Percentiles rank a stretch among this genome's conserved stretches.
Conservation (phyloP, 2,113 vertebrate species). For the Galeopterus variegatus region DNA sequence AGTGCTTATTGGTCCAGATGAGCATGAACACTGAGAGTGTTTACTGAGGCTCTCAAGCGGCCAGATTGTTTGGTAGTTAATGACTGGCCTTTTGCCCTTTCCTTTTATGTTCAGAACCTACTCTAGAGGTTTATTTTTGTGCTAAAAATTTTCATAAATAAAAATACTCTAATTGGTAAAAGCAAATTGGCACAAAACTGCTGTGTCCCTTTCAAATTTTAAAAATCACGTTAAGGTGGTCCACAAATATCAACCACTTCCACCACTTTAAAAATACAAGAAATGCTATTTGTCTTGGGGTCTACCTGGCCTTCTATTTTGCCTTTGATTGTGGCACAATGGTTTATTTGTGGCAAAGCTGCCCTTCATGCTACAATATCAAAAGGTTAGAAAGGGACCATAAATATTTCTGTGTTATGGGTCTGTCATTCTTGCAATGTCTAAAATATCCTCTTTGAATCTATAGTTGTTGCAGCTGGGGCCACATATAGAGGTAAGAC, state of each 20-base stretch:
- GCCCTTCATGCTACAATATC: neutral
- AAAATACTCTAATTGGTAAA: constrained; percentile 36
- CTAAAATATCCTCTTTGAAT: constrained; percentile 39
- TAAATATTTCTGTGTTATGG: neutral
- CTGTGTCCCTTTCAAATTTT: neutral
- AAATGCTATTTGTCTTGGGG: neutral
- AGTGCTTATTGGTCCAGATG: neutral
- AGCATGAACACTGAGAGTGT: neutral
- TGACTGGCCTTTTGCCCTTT: neutral
- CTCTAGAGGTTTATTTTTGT: constrained; percentile 26
- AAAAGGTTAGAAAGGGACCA: neutral
- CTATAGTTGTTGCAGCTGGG: neutral
- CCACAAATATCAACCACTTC: constrained; percentile 17
- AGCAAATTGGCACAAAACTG: constrained; percentile 22
- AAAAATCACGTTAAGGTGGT: constrained; percentile 44
- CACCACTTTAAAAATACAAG: neutral
- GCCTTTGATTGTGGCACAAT: neutral
- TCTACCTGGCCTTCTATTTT: neutral
- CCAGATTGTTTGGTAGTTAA: neutral
- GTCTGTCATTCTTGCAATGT: neutral
- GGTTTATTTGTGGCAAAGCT: neutral
- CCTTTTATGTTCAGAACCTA: constrained; percentile 45
- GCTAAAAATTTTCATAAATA: constrained; percentile 24
- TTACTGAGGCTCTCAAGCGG: neutral
- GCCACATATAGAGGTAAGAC: neutral